Evolutionary conservation across 2,113 vertebrate species (phyloP).

Genomic region (Sclerurus mexicanus): DNA sequence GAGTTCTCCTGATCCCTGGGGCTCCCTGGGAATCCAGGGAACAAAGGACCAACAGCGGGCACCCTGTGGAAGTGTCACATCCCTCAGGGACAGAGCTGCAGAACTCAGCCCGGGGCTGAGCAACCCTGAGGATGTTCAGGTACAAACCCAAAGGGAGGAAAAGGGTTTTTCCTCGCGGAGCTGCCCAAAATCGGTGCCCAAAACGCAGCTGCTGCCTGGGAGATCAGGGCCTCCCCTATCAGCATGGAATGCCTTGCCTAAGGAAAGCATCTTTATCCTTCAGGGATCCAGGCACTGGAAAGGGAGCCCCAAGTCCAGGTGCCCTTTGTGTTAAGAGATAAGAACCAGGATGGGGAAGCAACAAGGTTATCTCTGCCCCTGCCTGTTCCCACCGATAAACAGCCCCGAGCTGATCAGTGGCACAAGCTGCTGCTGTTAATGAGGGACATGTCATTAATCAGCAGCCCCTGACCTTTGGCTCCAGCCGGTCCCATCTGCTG

Average conservation of each 20-base stretch:
- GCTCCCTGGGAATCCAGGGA: background rate
- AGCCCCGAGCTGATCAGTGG: background rate
- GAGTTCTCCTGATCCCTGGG: background rate
- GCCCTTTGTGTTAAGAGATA: background rate
- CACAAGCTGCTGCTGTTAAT: background rate
- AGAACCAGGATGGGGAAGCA: background rate
- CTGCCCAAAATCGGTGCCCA: background rate
- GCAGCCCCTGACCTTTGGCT: background rate
- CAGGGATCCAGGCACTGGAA: background rate
- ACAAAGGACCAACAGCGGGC: background rate
- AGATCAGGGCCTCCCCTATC: background rate
- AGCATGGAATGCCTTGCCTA: rapidly evolving
- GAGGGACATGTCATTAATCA: background rate
- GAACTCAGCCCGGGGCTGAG: background rate
- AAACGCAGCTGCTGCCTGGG: background rate
- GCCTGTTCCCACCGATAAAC: background rate
- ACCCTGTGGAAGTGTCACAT: background rate
- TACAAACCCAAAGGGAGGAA: background rate
- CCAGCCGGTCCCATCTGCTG: background rate
- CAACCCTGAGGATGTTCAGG: background rate
- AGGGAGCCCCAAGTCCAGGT: background rate
- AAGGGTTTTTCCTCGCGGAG: background rate
- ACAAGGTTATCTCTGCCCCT: background rate
- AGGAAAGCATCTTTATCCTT: background rate
- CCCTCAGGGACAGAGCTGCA: background rate